Percentiles rank a stretch among this genome's conserved stretches.
Evolutionary conservation across 2,113 vertebrate species (phyloP).

Genomic region (Plestiodon gilberti): DNA sequence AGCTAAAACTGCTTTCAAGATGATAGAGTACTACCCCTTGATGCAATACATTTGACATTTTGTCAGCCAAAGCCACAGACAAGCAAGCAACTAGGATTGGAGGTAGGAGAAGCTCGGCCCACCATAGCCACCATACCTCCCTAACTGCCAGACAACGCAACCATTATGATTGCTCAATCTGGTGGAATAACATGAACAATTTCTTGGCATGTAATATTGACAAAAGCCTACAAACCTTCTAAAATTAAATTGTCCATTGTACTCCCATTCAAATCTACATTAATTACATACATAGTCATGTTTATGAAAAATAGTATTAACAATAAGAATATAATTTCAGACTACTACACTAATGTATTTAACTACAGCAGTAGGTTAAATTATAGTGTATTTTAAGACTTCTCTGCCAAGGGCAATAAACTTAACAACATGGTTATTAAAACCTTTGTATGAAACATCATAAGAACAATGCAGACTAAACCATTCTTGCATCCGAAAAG

Average conservation of each 20-base stretch:
- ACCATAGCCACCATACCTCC: not conserved
- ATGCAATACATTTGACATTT: not conserved
- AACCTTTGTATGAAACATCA: conserved; percentile 70
- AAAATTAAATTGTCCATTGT: conserved; percentile 55
- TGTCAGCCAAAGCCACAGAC: not conserved
- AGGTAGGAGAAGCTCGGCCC: not conserved
- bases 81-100: not conserved
- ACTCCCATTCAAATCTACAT: conserved; percentile 51
- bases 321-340: conserved; percentile 62
- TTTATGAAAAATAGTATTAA: conserved; percentile 57
- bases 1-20: not conserved
- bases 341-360: conserved; percentile 53
- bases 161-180: not conserved
- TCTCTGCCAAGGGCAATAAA: conserved; percentile 68
- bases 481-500: conserved; percentile 66
- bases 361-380: conserved; percentile 62
- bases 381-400: conserved; percentile 66
- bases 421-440: conserved; percentile 62
- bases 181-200: not conserved
- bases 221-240: conserved; percentile 57
- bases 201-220: conserved; percentile 45
- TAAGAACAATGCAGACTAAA: conserved; percentile 71
- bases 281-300: conserved; percentile 41
- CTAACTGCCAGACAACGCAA: not conserved
- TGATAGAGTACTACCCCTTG: not conserved